phyloP scores from a whole-genome alignment of 2,113 vertebrate genomes.

The Panthera tigris region DNA sequence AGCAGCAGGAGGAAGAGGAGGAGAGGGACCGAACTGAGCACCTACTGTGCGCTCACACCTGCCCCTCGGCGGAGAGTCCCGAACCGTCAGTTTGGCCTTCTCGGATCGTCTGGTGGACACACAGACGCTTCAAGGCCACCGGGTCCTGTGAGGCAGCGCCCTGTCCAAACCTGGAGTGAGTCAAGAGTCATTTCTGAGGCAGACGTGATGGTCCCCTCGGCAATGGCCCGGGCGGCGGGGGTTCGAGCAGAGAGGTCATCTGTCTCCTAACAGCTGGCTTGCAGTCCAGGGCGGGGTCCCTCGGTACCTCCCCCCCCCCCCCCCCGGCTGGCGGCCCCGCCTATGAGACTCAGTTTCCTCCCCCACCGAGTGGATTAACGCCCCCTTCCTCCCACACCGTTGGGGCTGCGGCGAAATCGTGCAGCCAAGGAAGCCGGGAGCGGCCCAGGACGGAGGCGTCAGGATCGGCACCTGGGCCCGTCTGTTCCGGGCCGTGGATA shows the following conservation, averaged over 20 bases:
- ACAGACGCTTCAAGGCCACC: not conserved
- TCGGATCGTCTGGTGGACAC: not conserved
- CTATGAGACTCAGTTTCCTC: not conserved
- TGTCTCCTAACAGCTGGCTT: not conserved
- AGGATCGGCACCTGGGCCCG: no score
- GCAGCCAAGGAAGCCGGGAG: not conserved
- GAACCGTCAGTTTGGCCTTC: not conserved
- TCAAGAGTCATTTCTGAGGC: not conserved
- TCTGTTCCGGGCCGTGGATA: not conserved
- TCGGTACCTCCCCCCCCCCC: not conserved
- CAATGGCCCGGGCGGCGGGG: not conserved
- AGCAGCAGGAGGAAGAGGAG: no score
- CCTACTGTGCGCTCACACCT: no score
- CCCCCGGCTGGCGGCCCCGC: not conserved
- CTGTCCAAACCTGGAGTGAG: not conserved
- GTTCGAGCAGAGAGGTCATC: accelerated
- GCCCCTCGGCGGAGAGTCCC: not conserved
- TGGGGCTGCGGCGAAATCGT: not conserved
- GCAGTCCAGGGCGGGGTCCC: not conserved
- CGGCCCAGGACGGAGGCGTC: accelerated
- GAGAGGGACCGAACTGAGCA: not conserved
- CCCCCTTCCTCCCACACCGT: not conserved
- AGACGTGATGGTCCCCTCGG: not conserved
- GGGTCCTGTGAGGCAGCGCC: not conserved
- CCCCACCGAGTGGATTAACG: not conserved